Evolutionary conservation across 2,888 invertebrate species (phyloP).

Genomic region (Desoria tigrina): DNA sequence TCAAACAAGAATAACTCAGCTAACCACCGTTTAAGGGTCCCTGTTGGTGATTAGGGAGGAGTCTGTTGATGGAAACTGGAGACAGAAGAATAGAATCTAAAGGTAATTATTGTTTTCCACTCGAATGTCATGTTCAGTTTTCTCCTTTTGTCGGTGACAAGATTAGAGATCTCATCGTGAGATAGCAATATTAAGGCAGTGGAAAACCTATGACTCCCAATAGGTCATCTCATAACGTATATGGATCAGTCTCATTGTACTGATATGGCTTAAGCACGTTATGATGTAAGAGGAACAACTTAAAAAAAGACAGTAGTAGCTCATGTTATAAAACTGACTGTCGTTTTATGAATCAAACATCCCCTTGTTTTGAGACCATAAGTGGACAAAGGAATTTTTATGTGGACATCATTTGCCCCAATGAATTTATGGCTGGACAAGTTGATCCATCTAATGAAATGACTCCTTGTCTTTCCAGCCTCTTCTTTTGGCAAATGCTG

Average conservation of each 20-base stretch:
- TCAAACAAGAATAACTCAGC: no score
- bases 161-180: conserved; percentile 25
- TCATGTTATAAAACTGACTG: background rate
- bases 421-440: conserved; percentile 6
- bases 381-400: conserved; percentile 10
- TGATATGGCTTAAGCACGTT: no score
- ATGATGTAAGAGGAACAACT: background rate
- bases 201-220: background rate
- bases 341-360: background rate
- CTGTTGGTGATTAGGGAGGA: background rate
- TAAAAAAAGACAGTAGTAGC: background rate
- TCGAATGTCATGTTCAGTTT: conserved; percentile 27
- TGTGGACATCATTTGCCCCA: conserved; percentile 3
- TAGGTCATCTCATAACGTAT: background rate
- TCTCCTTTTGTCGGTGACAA: conserved; percentile 23
- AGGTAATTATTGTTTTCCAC: conserved; percentile 27
- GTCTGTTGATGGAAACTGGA: conserved; percentile 9
- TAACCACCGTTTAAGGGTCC: no score
- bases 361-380: conserved; percentile 7
- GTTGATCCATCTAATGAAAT: conserved; percentile 8
- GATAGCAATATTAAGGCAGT: conserved; percentile 20
- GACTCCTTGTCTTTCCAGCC: conserved; percentile 5
- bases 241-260: conserved; percentile 1
- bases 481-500: no score
- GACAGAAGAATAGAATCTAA: conserved; percentile 18